phyloP scores from a whole-genome alignment of 1,140 invertebrate species.

The Drosophila dunni region DNA sequence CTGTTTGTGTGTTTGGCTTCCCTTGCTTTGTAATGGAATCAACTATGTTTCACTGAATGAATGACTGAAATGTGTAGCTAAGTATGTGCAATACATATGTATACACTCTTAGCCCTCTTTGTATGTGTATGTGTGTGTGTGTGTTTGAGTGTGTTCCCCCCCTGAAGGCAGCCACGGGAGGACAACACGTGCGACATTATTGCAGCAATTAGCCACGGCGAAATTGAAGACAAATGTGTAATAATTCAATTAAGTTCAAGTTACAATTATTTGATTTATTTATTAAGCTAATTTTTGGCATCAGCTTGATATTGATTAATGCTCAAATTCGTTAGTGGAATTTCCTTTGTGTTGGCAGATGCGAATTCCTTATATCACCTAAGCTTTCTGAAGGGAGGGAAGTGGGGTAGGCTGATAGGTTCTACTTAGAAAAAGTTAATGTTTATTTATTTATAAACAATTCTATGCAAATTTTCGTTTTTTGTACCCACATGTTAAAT shows the following conservation, averaged over 20 bases:
- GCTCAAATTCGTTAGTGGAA: constrained; percentile 2
- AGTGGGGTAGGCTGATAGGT: no score
- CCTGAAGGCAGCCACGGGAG: constrained; percentile 24
- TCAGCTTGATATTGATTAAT: constrained; percentile 35
- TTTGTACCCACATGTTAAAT: background rate
- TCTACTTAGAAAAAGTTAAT: no score
- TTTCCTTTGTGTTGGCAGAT: constrained; percentile 5
- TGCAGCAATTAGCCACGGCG: constrained; percentile 73
- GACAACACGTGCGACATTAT: constrained; percentile 74
- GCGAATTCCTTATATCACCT: constrained; percentile 8
- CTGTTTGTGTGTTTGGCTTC: constrained; percentile 15
- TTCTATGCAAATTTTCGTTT: background rate
- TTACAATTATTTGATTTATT: constrained; percentile 81
- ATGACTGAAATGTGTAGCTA: constrained; percentile 61
- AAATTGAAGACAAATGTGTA: constrained; percentile 78
- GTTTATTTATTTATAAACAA: background rate
- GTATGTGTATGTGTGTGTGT: background rate
- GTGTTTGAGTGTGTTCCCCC: constrained; percentile 5
- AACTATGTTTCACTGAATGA: constrained; percentile 47
- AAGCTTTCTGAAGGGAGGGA: no score
- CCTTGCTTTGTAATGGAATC: constrained; percentile 70
- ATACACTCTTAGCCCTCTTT: background rate
- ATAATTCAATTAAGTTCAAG: constrained; percentile 81
- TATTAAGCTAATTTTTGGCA: constrained; percentile 48
- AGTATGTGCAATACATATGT: constrained; percentile 12